A percentile compares a stretch with the other conserved stretches of the same genome.
phyloP scores from a whole-genome alignment of 2,888 invertebrate genomes.

The Pterobdella sp. region DNA sequence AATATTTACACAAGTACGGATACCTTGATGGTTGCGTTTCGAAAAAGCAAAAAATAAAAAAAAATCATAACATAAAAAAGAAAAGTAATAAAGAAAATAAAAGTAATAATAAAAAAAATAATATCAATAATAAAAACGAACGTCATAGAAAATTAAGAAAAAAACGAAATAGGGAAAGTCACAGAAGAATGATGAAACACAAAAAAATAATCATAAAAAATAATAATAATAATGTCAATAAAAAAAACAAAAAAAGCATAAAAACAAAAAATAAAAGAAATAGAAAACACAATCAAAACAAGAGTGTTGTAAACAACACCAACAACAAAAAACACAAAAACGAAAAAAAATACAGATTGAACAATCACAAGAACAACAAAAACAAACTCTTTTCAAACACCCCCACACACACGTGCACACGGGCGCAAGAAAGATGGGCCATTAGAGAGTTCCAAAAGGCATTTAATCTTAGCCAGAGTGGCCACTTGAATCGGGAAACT shows the following conservation, averaged over 20 bases:
- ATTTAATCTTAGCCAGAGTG: background rate
- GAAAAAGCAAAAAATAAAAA: background rate
- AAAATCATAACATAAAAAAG: background rate
- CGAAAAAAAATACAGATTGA: no score
- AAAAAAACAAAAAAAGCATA: background rate
- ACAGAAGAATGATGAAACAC: background rate
- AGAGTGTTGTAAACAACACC: no score
- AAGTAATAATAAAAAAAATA: background rate
- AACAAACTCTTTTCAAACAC: no score
- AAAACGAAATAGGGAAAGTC: background rate
- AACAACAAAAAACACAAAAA: no score
- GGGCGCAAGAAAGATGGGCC: background rate
- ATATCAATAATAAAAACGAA: background rate
- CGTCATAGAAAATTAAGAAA: slow-evolving; percentile 7
- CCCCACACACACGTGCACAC: background rate
- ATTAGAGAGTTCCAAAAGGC: background rate
- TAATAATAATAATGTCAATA: background rate
- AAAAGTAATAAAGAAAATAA: background rate
- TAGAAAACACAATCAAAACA: background rate
- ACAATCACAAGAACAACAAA: no score
- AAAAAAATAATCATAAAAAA: background rate
- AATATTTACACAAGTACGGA: no score
- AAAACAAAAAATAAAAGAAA: background rate
- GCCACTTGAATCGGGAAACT: background rate
- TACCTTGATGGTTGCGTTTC: no score